Percentiles rank a stretch among this genome's conserved stretches.
Evolutionary conservation across 1,140 invertebrate species (phyloP).

Genomic region (Rhizoglyphus robini): DNA sequence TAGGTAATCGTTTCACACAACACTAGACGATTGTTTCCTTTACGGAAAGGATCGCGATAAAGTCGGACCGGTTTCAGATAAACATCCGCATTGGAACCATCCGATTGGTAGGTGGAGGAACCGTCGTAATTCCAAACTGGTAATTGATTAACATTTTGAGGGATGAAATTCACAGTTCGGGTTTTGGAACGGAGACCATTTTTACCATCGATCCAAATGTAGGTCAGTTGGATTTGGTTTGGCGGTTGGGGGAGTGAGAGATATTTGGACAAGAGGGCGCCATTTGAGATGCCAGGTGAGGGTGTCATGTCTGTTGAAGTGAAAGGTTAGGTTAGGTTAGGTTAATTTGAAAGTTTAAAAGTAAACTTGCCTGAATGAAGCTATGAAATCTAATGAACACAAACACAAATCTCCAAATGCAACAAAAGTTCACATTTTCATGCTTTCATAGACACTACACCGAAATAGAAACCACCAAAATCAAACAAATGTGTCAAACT

Average conservation of each 20-base stretch:
- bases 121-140: slow-evolving; percentile 90
- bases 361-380: no score
- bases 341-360: no score
- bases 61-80: slow-evolving; percentile 75
- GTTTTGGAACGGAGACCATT: slow-evolving; percentile 79
- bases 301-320: no score
- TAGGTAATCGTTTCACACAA: slow-evolving; percentile 66
- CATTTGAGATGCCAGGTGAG: no score
- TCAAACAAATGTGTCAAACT: no score
- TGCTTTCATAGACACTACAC: no score
- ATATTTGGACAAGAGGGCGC: not conserved
- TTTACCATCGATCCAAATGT: slow-evolving; percentile 84
- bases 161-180: slow-evolving; percentile 42
- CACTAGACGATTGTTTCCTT: slow-evolving; percentile 72
- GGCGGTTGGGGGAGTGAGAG: not conserved
- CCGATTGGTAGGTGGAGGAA: not conserved
- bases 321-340: no score
- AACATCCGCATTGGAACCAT: slow-evolving; percentile 77
- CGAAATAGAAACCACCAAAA: no score
- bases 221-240: slow-evolving; percentile 47
- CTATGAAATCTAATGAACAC: no score
- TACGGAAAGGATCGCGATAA: slow-evolving; percentile 79
- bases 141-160: slow-evolving; percentile 44
- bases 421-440: no score
- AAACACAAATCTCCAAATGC: no score